phyloP scores from a whole-genome alignment of 2,113 vertebrate genomes.

The rabbit (Oryctolagus cuniculus) region mOryCun1.1 NC_091452.1:1132501-1133000 shows the following conservation, averaged over 20 bases:
- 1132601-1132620: neutral
- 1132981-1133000: no score
- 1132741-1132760: neutral
- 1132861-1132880: constrained; percentile 97
- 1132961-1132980: no score
- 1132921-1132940: constrained; percentile 93
- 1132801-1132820: neutral
- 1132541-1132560: constrained; percentile 84
- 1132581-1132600: neutral
- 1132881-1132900: constrained; percentile 98
- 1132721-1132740: neutral
- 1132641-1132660: no score
- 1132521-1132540: constrained; percentile 99
- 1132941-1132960: neutral
- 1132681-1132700: neutral
- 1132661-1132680: neutral
- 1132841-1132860: constrained; percentile 98
- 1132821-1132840: constrained; percentile 93
- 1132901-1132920: constrained; percentile 99
- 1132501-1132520: constrained; percentile 98
- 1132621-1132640: rapidly evolving
- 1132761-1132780: neutral
- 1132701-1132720: neutral
- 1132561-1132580: neutral
- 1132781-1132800: rapidly evolving